A percentile compares a stretch with the other conserved stretches of the same genome.
Conservation (phyloP, 2,797 vertebrate species). For the Tenualosa ilisha region DNA sequence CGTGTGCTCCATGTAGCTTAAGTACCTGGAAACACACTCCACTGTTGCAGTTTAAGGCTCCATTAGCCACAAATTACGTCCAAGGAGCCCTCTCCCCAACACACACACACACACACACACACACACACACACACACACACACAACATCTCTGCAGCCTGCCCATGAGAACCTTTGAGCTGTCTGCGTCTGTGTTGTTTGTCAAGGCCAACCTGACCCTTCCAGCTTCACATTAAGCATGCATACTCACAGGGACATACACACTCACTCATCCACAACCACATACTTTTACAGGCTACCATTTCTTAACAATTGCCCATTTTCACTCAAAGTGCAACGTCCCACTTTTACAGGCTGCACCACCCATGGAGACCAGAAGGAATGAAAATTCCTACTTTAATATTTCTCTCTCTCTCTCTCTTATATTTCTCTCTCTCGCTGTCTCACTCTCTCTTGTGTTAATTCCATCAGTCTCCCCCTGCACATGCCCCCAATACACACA, state of each 20-base stretch:
- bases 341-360: background rate
- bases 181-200: background rate
- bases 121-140: background rate
- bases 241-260: background rate
- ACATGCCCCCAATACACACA: background rate
- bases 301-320: background rate
- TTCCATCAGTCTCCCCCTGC: background rate
- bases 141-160: background rate
- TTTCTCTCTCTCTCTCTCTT: too few relatives aligned
- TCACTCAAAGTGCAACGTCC: background rate
- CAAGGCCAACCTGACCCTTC: constrained; percentile 14
- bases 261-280: background rate
- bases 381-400: background rate
- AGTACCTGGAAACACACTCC: constrained; percentile 41
- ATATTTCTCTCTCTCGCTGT: background rate
- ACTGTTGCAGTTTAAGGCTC: constrained; percentile 47
- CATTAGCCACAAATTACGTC: constrained; percentile 50
- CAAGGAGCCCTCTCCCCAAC: constrained; percentile 26
- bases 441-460: background rate
- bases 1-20: constrained; percentile 43
- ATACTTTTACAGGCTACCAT: background rate
- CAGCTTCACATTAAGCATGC: background rate
- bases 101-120: background rate
- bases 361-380: background rate
- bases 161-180: background rate